These are phyloP conservation scores for Polydrusus tereticollis DNA, from an alignment of 2,888 invertebrate genomes.

Conservation along the genomic window DNA sequence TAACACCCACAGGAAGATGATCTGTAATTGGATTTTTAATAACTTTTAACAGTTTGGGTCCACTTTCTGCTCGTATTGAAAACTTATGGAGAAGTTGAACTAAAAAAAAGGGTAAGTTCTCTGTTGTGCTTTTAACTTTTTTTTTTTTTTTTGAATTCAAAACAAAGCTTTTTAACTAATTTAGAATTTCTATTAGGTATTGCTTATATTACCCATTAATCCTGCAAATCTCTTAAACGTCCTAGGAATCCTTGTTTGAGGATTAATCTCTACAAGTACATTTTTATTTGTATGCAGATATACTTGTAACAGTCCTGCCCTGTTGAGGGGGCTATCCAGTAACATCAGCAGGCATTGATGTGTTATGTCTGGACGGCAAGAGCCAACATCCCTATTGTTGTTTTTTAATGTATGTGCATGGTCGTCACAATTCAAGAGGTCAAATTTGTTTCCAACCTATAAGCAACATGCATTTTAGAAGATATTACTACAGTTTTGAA, in stretches of 20 bases:
- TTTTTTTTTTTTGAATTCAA: too few relatives aligned
- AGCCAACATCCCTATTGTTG: conserved; percentile 87
- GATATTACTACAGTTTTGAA: not conserved
- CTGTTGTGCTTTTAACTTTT: too few relatives aligned
- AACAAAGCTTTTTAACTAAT: too few relatives aligned
- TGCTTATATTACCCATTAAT: conserved; percentile 87
- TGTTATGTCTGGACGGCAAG: conserved; percentile 95
- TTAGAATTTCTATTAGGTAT: too few relatives aligned
- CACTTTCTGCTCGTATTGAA: conserved; percentile 90
- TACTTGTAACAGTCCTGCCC: conserved; percentile 96
- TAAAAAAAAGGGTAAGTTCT: conserved; percentile 63
- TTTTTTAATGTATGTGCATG: conserved; percentile 88
- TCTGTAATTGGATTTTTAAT: conserved; percentile 96
- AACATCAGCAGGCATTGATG: conserved; percentile 98
- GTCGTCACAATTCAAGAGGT: conserved; percentile 94
- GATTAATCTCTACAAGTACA: conserved; percentile 95
- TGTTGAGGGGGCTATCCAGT: conserved; percentile 96
- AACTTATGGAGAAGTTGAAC: conserved; percentile 97
- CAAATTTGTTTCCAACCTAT: conserved; percentile 89
- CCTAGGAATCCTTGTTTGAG: conserved; percentile 96
- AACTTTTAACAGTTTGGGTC: conserved; percentile 91
- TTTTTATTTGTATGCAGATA: conserved; percentile 93
- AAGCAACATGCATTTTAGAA: too few relatives aligned
- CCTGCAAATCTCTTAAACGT: conserved; percentile 98
- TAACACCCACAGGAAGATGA: conserved; percentile 94